phyloP scores from a whole-genome alignment of 1,140 invertebrate species.

The Ridgeia piscesae region DNA sequence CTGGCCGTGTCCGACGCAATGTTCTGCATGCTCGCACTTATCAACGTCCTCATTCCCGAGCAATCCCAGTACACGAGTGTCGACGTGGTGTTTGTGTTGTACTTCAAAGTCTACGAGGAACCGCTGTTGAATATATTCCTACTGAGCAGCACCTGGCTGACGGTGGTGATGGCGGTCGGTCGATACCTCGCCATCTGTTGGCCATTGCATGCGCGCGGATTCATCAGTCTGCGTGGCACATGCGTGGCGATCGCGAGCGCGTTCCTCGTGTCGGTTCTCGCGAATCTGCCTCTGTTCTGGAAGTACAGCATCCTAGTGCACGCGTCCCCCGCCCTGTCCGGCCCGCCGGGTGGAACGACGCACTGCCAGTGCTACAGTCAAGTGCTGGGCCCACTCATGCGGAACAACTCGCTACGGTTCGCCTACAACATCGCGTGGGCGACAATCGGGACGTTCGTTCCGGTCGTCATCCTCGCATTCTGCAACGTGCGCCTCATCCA shows the following conservation, averaged over 20 bases:
- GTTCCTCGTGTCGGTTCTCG: conserved; percentile 44
- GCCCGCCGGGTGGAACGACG: background rate
- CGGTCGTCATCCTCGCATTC: conserved; percentile 46
- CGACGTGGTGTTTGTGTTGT: conserved; percentile 35
- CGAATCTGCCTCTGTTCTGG: conserved; percentile 53
- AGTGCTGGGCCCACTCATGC: background rate
- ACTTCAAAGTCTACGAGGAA: conserved; percentile 44
- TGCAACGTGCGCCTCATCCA: conserved; percentile 51
- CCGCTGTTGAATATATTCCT: conserved; percentile 53
- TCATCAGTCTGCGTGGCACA: conserved; percentile 46
- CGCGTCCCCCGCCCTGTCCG: conserved; percentile 24
- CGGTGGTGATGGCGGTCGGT: conserved; percentile 53
- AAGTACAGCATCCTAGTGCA: conserved; percentile 39
- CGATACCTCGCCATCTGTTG: conserved; percentile 55
- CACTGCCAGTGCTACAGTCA: conserved; percentile 18
- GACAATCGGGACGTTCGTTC: conserved; percentile 47
- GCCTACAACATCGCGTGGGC: conserved; percentile 50
- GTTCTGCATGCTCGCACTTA: conserved; percentile 45
- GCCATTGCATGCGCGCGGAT: conserved; percentile 49
- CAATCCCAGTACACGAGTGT: background rate
- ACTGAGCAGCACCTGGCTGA: conserved; percentile 53
- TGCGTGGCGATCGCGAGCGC: conserved; percentile 46
- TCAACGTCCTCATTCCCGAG: conserved; percentile 7
- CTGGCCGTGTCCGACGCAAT: conserved; percentile 52
- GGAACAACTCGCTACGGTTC: conserved; percentile 31